Base-by-base conservation (phyloP, 2,888 invertebrate species). In the Leucophenga maculata region DNA sequence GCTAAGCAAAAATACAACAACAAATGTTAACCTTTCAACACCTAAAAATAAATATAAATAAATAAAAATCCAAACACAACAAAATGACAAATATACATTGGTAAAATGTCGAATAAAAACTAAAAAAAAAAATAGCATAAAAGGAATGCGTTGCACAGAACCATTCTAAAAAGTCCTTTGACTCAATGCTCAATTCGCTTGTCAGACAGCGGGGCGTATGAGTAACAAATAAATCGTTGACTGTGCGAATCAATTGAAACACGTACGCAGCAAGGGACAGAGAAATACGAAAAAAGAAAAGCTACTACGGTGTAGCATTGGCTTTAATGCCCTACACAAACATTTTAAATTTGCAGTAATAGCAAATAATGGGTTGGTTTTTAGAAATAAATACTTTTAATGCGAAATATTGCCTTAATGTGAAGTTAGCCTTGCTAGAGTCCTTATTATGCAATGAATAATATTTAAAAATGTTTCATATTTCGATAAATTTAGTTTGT, bases 211-310 rank as follows among this genome's bases (percentile, higher is more conserved):
- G 18, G 9, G 55, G 67, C 52, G 59, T 57, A 59, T 62, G 68
- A 52, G 60, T 62, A 74, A 75, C 78, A 73, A 79, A 78, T 79
- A 78, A 79, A 78, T 79, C 74, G 78, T 78, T 78, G 79, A 78
- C 75, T 74, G 67, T 65, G 78, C 72, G 39, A 77, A 78, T 78
- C 78, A 77, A 73, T 68, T 68, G 69, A 48, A 64, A 48, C 62
- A 48, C 62, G 62, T 64, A 64, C 50, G 14, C 55, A 55, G 22
- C 55, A 55, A 55, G 11, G 22, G 1, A 18, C 14, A 13, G 1
- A 18, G 9, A 13, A 11, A 44, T 39, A 60, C n/a, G n/a, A 20
- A n/a, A 32, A 31, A n/a, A 31, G 14, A 57, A 14, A 26, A 26
- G 2, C 4, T 26, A 4, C 26, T 26, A 3, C 26, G 26, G 26